Base-by-base conservation (phyloP, 2,888 invertebrate genomes). In the Biston betularia region DNA sequence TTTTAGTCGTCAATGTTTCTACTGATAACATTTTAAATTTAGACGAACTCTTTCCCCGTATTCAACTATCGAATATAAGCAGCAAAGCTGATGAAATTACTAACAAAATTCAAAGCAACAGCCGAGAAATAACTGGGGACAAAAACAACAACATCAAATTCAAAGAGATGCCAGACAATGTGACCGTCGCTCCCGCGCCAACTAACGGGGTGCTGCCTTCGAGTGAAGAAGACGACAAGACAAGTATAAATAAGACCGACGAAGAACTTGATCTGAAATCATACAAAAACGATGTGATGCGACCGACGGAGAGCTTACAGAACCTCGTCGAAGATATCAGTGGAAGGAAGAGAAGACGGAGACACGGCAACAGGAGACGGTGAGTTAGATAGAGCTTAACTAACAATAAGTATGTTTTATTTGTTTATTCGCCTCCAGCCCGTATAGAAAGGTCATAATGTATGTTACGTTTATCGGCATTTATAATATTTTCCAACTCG, bases 71-170 rank as follows among this genome's bases (percentile, higher is more conserved):
- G 54, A 89, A 94, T 77, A 75, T 85, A 69, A 86, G 89, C 6
- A 89, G 85, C 56, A 92, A 89, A 86, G 87, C 87, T 76, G 93
- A 94, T 70, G 94, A 94, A 76, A 89, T 90, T 0, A 90, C 91
- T 7, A 93, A 94, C 66, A 94, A 94, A 80, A 94, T 94, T 53
- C 94, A 94, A 76, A 94, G 94, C 71, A 94, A 94, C 60, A 94
- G 93, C 69, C 80, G 94, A 70, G 94, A 94, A 80, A 94, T 94
- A 45, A 94, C 91, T 45, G 94, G 94, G 9, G 94, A 94, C 77
- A 85, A 86, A 24, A 93, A 92, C 52, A 92, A 94, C 73, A 87
- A 94, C 72, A 75, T 94, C 0, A 93, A 92, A 77, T 83, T 88
- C 11, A 94, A 93, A 80, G 89, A 88, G 52, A 58, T 90, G 15